Evolutionary conservation across 2,113 vertebrate genomes (phyloP).

Genomic region (Bostrychus sinensis): DNA sequence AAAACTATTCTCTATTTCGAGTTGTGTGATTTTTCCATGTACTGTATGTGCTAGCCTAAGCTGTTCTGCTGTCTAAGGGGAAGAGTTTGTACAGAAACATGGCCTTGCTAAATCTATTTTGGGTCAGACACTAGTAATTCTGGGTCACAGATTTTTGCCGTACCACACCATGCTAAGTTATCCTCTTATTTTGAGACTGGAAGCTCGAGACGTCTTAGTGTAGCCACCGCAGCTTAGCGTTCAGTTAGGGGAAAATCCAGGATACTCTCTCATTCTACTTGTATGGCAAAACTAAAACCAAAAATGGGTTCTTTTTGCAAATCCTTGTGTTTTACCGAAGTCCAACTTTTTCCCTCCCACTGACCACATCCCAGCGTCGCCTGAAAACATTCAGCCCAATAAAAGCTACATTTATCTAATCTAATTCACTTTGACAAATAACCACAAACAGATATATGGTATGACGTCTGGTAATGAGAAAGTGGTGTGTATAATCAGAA

Average conservation of each 20-base stretch:
- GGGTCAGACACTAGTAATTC: conserved; percentile 50
- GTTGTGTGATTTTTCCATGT: background rate
- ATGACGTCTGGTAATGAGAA: conserved; percentile 39
- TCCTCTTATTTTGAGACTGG: conserved; percentile 56
- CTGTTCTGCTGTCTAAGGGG: conserved; percentile 6
- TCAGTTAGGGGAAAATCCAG: conserved; percentile 58
- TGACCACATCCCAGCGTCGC: conserved; percentile 54
- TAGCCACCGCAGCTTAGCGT: conserved; percentile 53
- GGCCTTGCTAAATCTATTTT: conserved; percentile 31
- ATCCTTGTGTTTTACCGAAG: conserved; percentile 35
- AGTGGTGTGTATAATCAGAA: conserved; percentile 40
- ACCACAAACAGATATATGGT: conserved; percentile 42
- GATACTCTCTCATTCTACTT: conserved; percentile 45
- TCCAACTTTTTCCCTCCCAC: conserved; percentile 33
- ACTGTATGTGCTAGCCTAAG: background rate
- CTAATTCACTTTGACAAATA: conserved; percentile 62
- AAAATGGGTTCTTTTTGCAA: conserved; percentile 32
- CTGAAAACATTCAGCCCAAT: conserved; percentile 36
- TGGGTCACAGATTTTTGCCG: conserved; percentile 50
- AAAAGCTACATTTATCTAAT: conserved; percentile 45
- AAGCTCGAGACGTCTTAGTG: conserved; percentile 47
- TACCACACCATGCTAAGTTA: conserved; percentile 41
- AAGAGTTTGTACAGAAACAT: conserved; percentile 10
- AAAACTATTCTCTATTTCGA: background rate
- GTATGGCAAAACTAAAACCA: conserved; percentile 47